A percentile compares a stretch with the other conserved stretches of the same genome.
These are phyloP conservation scores for Chaenocephalus aceratus DNA, from an alignment of 2,113 vertebrate genomes.

Conservation along the genomic window DNA sequence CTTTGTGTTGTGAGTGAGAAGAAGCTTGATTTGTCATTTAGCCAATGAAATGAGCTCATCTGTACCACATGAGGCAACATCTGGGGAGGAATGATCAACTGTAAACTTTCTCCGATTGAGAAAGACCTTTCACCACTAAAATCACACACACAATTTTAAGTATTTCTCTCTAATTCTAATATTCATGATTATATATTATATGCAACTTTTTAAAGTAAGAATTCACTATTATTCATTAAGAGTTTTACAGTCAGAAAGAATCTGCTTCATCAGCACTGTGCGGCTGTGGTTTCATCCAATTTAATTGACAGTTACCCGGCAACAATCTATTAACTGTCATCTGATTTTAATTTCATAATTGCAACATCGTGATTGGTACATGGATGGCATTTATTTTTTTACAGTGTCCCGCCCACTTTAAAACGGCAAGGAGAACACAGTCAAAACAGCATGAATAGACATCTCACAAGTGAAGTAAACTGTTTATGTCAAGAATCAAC, in stretches of 20 bases:
- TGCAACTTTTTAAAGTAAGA: background rate
- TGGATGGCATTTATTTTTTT: background rate
- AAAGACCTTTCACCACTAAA: slow-evolving; percentile 24
- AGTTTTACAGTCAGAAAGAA: background rate
- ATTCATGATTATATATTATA: background rate
- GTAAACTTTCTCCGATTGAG: slow-evolving; percentile 30
- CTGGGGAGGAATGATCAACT: slow-evolving; percentile 65
- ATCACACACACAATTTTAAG: background rate
- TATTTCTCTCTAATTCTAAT: background rate
- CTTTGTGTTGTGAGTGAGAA: slow-evolving; percentile 50
- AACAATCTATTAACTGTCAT: background rate
- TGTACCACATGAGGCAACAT: slow-evolving; percentile 65
- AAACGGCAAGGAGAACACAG: background rate
- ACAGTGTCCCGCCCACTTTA: background rate
- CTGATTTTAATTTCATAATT: background rate
- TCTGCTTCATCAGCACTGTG: background rate
- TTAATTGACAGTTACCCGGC: background rate
- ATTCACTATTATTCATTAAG: background rate
- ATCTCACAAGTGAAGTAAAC: background rate
- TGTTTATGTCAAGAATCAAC: too few relatives aligned
- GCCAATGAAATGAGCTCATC: slow-evolving; percentile 71
- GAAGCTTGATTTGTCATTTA: slow-evolving; percentile 55
- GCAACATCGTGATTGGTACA: background rate
- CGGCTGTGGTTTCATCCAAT: background rate
- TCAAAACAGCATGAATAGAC: background rate